Percentiles rank a stretch among this genome's conserved stretches.
phyloP scores from a whole-genome alignment of 2,797 vertebrate species.

The Pristis pectinata region DNA sequence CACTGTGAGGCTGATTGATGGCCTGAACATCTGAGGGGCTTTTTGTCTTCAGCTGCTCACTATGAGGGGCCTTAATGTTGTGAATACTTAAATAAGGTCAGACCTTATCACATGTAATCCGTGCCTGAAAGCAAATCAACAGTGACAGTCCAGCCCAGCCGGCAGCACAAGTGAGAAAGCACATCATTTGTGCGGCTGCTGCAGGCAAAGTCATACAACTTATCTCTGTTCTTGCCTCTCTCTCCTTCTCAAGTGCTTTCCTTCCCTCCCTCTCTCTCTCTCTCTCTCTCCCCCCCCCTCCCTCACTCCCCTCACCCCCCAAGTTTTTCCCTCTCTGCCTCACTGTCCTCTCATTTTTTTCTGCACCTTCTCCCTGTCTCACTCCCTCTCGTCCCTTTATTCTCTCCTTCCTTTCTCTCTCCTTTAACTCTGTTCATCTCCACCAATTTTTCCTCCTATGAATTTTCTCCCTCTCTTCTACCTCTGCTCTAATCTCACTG shows the following conservation, averaged over 20 bases:
- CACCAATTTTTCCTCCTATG: no score
- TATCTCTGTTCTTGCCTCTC: slow-evolving; percentile 37
- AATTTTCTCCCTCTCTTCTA: no score
- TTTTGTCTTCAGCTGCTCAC: slow-evolving; percentile 75
- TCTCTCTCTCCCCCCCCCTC: not conserved
- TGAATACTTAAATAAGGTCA: slow-evolving; percentile 67
- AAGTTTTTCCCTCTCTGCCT: no score
- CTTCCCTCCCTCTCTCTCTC: no score
- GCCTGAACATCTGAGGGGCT: slow-evolving; percentile 72
- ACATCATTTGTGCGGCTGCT: slow-evolving; percentile 54
- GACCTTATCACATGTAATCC: slow-evolving; percentile 68
- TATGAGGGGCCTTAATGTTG: slow-evolving; percentile 63
- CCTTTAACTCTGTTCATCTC: not conserved
- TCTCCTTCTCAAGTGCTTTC: no score
- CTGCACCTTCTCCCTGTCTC: not conserved
- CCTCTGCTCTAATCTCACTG: no score
- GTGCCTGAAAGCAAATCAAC: slow-evolving; percentile 60
- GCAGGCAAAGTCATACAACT: slow-evolving; percentile 50
- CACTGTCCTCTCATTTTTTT: no score
- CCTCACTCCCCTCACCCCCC: not conserved
- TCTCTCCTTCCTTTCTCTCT: accelerated
- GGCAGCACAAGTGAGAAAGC: slow-evolving; percentile 53
- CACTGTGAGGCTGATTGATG: slow-evolving; percentile 78
- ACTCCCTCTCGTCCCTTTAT: no score
- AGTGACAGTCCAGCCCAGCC: slow-evolving; percentile 49